These are phyloP conservation scores for Stichodactyla helianthus DNA, from an alignment of 64 coral and sea anemone species.

Conservation along the genomic window DNA sequence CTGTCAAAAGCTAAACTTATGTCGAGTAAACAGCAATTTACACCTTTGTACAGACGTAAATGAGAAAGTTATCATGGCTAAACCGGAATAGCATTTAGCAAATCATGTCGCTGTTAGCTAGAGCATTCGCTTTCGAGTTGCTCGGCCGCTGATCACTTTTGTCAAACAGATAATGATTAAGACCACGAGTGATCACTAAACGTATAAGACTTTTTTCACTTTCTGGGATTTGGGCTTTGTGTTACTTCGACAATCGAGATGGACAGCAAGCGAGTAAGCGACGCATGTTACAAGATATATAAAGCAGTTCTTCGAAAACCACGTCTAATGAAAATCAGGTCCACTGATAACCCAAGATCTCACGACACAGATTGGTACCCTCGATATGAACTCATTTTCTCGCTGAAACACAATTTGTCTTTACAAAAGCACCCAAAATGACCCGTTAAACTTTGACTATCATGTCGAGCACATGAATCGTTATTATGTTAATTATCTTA, in stretches of 20 bases:
- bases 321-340: neutral
- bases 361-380: neutral
- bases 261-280: neutral
- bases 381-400: neutral
- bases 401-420: neutral
- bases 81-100: neutral
- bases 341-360: neutral
- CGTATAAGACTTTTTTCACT: neutral
- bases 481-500: conserved; percentile 18
- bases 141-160: conserved; percentile 7
- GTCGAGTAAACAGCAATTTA: conserved; percentile 12
- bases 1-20: neutral
- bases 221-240: neutral
- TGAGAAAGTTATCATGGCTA: neutral
- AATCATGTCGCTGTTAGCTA: neutral
- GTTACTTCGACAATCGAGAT: neutral
- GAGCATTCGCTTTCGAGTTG: conserved; percentile 25
- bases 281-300: neutral
- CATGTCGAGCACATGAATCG: conserved; percentile 3
- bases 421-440: neutral
- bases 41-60: conserved; percentile 7
- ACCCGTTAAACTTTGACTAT: neutral
- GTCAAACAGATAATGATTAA: conserved; percentile 6
- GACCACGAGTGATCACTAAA: neutral
- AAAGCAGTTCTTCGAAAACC: neutral